These are phyloP conservation scores for Phaetusa simplex DNA, from an alignment of 2,113 vertebrate genomes.

Conservation along the genomic window DNA sequence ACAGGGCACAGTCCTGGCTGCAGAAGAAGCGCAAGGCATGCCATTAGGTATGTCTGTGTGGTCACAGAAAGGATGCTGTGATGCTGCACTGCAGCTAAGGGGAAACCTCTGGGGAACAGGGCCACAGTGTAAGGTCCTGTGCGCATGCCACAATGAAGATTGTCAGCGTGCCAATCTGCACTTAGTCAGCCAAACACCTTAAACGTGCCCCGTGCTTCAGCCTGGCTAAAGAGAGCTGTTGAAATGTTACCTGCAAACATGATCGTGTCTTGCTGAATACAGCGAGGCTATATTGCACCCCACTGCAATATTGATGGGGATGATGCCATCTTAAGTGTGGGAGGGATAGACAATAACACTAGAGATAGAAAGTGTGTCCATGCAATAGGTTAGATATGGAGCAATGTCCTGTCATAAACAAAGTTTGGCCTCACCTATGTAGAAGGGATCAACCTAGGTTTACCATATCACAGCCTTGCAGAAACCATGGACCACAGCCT, in stretches of 20 bases:
- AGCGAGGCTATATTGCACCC: background rate
- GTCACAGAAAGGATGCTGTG: background rate
- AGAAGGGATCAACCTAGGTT: background rate
- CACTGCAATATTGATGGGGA: background rate
- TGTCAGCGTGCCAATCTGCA: background rate
- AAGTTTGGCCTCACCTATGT: background rate
- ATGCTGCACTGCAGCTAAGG: background rate
- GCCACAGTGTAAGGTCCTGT: background rate
- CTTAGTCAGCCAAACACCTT: background rate
- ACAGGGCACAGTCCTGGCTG: background rate
- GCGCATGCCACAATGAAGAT: background rate
- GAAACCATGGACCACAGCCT: background rate
- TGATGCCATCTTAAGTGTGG: background rate
- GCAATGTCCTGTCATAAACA: background rate
- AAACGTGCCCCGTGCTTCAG: background rate
- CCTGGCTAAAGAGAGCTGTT: background rate
- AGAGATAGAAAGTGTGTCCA: background rate
- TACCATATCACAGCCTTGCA: background rate
- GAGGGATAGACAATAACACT: background rate
- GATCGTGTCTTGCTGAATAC: background rate
- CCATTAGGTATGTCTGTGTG: background rate
- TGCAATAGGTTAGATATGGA: background rate
- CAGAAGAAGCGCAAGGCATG: background rate
- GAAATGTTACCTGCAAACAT: background rate
- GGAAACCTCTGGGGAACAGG: accelerated